Base-by-base conservation (phyloP, 1,140 invertebrate species). In the Proctacanthus coquilletti region DNA sequence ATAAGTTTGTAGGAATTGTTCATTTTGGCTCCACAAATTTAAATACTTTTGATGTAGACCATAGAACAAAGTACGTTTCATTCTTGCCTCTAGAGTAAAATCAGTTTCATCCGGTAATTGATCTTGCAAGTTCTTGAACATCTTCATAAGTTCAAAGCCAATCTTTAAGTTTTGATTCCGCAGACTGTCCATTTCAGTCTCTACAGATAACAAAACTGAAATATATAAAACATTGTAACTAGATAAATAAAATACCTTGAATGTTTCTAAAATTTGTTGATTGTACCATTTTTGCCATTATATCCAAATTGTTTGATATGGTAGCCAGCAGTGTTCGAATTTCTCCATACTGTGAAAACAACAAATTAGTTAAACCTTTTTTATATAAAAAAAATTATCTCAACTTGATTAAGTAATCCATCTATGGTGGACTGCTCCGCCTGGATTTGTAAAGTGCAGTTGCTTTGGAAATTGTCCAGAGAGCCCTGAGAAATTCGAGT, bases 41-140 rank as follows among this genome's bases (percentile, higher is more conserved):
- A 57, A 49, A 9, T 50, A 60, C 9, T 49, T 50, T 38, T 60
- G 52, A n/a, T 56, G 48, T 2, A 60, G 48, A 1, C 53, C 56
- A 35, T 59, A 57, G 32, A 59, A 60, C 1, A 60, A 38, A 1
- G 52, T 56, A 11, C 56, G 48, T 18, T 50, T 59, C 46, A 60
- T 57, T 18, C 56, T 45, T 10, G 56, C 51, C 44, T 60, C 53
- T 34, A 57, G 29, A n/a, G 43, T 50, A 34, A 51, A 56, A 27
- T 60, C 56, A 11, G 51, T 51, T 10, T 57, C 52, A 5, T 44
- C 27, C 25, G 56, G 56, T 17, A 60, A 46, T 42, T 56, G 56
- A 1, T 50, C 34, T 39, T 57, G 55, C 29, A 59, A 51, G 2
- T 56, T 52, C 30, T 43, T 49, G 33, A 59, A 60, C 14, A 51